phyloP scores from a whole-genome alignment of 2,113 vertebrate species.

The Rafetus swinhoei region DNA sequence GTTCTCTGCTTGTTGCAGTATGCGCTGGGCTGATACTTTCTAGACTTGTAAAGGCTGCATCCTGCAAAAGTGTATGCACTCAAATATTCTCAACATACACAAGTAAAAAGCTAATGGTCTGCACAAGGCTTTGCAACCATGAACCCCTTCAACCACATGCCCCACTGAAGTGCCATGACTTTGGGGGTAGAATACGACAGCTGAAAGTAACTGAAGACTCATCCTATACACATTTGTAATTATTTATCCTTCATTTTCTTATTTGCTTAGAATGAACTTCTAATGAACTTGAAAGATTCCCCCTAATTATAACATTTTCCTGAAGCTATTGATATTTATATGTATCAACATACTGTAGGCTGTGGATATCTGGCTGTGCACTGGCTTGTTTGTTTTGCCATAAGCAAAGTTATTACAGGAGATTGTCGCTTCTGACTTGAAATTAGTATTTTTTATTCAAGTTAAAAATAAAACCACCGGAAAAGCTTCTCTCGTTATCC shows the following conservation, averaged over 20 bases:
- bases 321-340: not conserved
- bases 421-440: not conserved
- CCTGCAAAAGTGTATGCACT: not conserved
- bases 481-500: not conserved
- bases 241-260: not conserved
- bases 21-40: not conserved
- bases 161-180: not conserved
- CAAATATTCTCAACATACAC: not conserved
- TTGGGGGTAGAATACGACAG: not conserved
- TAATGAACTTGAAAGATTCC: not conserved
- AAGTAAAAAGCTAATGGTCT: too few species aligned
- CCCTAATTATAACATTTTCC: not conserved
- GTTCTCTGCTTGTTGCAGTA: not conserved
- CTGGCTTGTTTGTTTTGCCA: not conserved
- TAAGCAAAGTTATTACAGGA: fast-evolving
- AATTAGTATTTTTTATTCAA: not conserved
- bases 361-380: not conserved
- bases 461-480: not conserved
- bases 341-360: not conserved
- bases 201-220: not conserved
- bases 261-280: not conserved
- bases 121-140: not conserved
- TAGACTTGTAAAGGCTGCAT: not conserved
- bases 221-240: not conserved
- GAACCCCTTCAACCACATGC: not conserved